These are phyloP conservation scores for Xiphophorus couchianus DNA, from an alignment of 2,113 vertebrate genomes.

Conservation along the genomic window DNA sequence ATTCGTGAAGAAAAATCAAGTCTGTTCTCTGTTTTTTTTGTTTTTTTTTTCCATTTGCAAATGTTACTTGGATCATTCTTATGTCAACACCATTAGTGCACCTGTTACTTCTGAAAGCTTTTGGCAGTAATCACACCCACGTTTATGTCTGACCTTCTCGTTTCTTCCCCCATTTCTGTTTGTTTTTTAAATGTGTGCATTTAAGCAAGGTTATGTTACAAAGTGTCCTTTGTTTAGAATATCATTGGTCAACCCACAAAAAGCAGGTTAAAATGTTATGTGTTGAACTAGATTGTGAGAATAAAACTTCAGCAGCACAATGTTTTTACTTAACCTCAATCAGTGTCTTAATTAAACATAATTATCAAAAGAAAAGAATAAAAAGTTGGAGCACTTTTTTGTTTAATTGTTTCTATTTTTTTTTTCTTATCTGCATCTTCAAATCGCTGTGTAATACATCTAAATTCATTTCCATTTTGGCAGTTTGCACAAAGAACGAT, in stretches of 20 bases:
- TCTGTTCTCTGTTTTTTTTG: neutral
- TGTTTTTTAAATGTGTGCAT: slow-evolving; percentile 66
- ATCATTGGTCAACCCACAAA: slow-evolving; percentile 18
- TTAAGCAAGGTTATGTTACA: slow-evolving; percentile 58
- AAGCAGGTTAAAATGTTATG: slow-evolving; percentile 25
- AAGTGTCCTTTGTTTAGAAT: slow-evolving; percentile 29
- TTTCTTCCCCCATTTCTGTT: slow-evolving; percentile 47
- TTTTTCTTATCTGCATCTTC: slow-evolving; percentile 20
- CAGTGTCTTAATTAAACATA: slow-evolving; percentile 8
- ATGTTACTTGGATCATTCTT: slow-evolving; percentile 1
- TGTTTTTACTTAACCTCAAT: neutral
- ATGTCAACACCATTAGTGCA: neutral
- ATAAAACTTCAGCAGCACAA: no score
- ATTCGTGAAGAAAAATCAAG: neutral
- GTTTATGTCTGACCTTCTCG: slow-evolving; percentile 62
- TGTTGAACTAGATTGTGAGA: neutral
- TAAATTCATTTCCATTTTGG: slow-evolving; percentile 54
- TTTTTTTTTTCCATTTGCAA: slow-evolving; percentile 11
- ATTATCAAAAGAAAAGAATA: neutral
- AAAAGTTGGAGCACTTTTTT: slow-evolving; percentile 29
- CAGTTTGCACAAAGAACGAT: slow-evolving; percentile 42
- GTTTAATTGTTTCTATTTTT: slow-evolving; percentile 1
- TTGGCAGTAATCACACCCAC: slow-evolving; percentile 39
- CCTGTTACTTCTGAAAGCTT: slow-evolving; percentile 34
- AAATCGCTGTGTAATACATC: slow-evolving; percentile 30